Base-by-base conservation (phyloP, 2,797 vertebrate genomes). In the Anguilla pacifica region DNA sequence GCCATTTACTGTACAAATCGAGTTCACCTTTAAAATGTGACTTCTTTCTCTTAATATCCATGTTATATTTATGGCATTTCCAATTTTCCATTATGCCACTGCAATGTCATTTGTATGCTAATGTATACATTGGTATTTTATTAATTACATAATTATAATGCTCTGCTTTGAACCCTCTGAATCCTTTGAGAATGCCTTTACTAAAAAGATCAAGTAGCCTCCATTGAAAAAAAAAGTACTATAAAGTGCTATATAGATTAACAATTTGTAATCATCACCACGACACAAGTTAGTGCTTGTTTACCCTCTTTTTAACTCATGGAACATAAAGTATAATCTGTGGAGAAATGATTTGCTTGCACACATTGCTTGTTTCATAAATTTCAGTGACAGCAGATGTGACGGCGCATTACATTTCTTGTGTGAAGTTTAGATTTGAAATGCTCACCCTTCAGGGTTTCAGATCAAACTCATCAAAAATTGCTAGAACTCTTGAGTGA, bases 91-190 rank as follows among this genome's bases (percentile, higher is more conserved):
- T 64, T 70, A 59, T 51, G n/a, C 11, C 15, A 67, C n/a, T 57
- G n/a, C 55, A 79, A 67, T 85, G 72, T 70, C 28, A 88, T 88
- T 83, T 86, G 77, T 46, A 83, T 59, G 51, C 59, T 85, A 88
- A 83, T 86, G 59, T 55, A 72, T 43, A 86, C 85, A 83, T 86
- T 86, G 31, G 59, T 70, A 88, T 55, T 55, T 46, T 49, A 84
- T 88, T 88, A 86, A 83, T 83, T 72, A 13, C 25, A n/a, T 77
- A 83, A 82, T 67, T 87, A 67, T 43, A 49, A 86, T 49, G 22
- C 35, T 67, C 49, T 74, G 83, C 64, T 72, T 43, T 83, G 83
- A 57, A 13, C 67, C 13, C 87, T 87, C 15, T 51, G 28, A 57
- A 77, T 11, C 28, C 72, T 49, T 49, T 39, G 15, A 81, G 15